Evolutionary conservation across 1,140 invertebrate species (phyloP).

Genomic region (Bombus consobrinus): DNA sequence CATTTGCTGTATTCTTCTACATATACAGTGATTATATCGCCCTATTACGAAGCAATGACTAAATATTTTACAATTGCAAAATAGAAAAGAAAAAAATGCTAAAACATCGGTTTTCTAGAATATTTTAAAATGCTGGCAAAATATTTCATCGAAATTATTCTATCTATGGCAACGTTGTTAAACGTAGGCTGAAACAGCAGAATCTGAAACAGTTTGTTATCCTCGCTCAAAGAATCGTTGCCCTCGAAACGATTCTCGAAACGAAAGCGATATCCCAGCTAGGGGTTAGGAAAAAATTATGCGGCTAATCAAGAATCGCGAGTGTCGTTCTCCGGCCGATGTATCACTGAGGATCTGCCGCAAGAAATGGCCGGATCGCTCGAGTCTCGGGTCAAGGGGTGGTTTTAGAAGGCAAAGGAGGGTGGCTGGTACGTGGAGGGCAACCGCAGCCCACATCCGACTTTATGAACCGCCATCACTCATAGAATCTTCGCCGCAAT

Average conservation of each 20-base stretch:
- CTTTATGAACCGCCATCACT: slow-evolving; percentile 70
- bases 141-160: too few species aligned
- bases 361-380: slow-evolving; percentile 54
- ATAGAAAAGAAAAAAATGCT: too few species aligned
- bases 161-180: too few species aligned
- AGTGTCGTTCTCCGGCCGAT: slow-evolving; percentile 51
- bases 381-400: slow-evolving; percentile 43
- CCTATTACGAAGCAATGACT: too few species aligned
- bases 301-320: slow-evolving; percentile 64
- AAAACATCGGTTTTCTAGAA: too few species aligned
- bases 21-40: too few species aligned
- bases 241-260: slow-evolving; percentile 18
- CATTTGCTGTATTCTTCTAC: too few species aligned
- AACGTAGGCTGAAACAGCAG: neutral
- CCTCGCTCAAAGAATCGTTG: slow-evolving; percentile 38
- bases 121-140: too few species aligned
- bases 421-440: neutral
- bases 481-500: slow-evolving; percentile 72
- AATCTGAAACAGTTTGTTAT: slow-evolving; percentile 20
- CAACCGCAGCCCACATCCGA: slow-evolving; percentile 45
- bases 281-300: slow-evolving; percentile 58
- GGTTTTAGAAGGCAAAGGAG: slow-evolving; percentile 39
- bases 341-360: slow-evolving; percentile 53
- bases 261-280: slow-evolving; percentile 15
- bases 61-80: too few species aligned